These are phyloP conservation scores for Volucella zonaria DNA, from an alignment of 2,888 invertebrate species.

Conservation along the genomic window DNA sequence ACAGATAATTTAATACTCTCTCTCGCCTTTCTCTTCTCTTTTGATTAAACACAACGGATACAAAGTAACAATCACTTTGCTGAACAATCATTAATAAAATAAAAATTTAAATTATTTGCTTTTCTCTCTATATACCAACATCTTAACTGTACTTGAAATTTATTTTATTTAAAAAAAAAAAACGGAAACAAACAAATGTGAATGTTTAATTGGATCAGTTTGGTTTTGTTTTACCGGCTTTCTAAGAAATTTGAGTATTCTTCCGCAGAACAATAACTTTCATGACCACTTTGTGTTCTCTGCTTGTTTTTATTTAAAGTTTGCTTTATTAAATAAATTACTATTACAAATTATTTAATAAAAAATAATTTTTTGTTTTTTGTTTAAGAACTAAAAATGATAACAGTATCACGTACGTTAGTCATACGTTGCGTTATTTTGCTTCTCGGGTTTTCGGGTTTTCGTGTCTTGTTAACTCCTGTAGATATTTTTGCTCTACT, in stretches of 20 bases:
- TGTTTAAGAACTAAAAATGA: constrained; percentile 36
- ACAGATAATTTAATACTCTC: constrained; percentile 34
- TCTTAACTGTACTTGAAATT: constrained; percentile 1
- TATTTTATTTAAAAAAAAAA: not conserved
- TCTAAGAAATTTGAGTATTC: constrained; percentile 19
- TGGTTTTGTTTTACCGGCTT: not conserved
- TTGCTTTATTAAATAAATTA: constrained; percentile 61
- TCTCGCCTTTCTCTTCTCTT: constrained; percentile 6
- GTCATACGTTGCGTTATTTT: constrained; percentile 28
- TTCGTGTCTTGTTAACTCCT: constrained; percentile 19
- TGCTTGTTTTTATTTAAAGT: constrained; percentile 23
- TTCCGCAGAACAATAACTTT: not conserved
- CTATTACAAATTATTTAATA: constrained; percentile 57
- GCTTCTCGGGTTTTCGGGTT: not conserved
- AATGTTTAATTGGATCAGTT: constrained; percentile 2
- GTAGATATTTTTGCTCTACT: constrained; percentile 16
- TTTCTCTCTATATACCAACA: constrained; percentile 16
- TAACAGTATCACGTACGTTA: constrained; percentile 43
- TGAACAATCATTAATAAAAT: constrained; percentile 40
- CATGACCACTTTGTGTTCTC: constrained; percentile 24
- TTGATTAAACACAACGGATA: constrained; percentile 3
- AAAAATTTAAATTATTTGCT: constrained; percentile 8
- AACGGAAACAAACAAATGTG: not conserved
- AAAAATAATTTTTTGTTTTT: constrained; percentile 16
- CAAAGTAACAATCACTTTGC: constrained; percentile 41